Evolutionary conservation across 2,797 vertebrate species (phyloP).

Genomic region (Phataginus tetradactyla): DNA sequence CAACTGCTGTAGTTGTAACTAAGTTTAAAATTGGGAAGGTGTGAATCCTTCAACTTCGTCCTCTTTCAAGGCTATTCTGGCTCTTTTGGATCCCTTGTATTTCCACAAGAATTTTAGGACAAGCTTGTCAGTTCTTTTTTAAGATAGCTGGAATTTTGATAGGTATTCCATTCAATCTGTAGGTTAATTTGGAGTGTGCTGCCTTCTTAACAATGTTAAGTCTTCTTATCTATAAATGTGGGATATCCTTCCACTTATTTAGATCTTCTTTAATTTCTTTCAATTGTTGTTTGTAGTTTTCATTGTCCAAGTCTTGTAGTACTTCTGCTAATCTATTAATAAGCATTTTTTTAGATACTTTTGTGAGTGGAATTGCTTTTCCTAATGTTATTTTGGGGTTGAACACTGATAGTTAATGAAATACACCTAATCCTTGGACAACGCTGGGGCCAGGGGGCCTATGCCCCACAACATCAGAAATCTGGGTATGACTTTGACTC

Average conservation of each 20-base stretch:
- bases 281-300: background rate
- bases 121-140: background rate
- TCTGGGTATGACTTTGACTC: too few species aligned
- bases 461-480: too few species aligned
- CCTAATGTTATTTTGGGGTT: background rate
- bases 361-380: background rate
- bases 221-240: background rate
- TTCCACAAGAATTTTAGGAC: background rate
- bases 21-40: background rate
- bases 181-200: background rate
- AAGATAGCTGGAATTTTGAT: background rate
- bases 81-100: background rate
- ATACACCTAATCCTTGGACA: background rate
- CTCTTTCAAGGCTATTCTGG: background rate
- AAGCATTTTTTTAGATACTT: background rate
- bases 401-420: background rate
- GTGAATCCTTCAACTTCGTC: background rate
- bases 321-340: background rate
- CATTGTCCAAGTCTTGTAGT: background rate
- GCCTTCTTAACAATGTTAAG: background rate
- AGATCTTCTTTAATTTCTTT: background rate
- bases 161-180: background rate
- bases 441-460: too few species aligned
- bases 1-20: background rate
- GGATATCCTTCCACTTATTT: background rate